Conservation (phyloP, 2,113 vertebrate genomes). For the Heloderma charlesbogerti region DNA sequence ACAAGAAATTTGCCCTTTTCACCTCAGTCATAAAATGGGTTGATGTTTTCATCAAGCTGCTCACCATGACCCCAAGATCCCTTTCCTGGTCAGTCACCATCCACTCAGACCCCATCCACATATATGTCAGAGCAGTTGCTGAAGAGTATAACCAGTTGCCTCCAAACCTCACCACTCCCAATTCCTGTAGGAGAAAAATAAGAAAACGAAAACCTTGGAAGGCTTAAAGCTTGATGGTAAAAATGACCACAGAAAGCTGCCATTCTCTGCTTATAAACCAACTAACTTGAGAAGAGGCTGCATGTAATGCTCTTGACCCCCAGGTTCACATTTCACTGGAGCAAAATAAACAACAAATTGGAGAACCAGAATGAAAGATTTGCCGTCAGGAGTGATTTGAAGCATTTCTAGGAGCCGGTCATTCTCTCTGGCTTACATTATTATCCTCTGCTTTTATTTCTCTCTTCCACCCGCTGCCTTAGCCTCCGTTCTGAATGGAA, state of each 20-base stretch:
- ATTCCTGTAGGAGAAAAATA: background rate
- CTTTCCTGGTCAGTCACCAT: background rate
- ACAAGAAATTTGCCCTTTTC: background rate
- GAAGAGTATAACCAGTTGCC: accelerated
- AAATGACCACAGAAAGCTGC: background rate
- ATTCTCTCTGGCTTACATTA: conserved; percentile 9
- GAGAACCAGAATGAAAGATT: conserved; percentile 12
- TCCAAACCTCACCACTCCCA: background rate
- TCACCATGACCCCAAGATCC: background rate
- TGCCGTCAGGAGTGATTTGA: conserved; percentile 23
- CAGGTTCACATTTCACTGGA: background rate
- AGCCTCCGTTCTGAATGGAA: background rate
- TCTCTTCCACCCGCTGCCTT: background rate
- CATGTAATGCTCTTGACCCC: background rate
- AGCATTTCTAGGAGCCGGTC: conserved; percentile 22
- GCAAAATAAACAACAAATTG: conserved; percentile 18
- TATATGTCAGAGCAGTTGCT: background rate
- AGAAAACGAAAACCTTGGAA: background rate
- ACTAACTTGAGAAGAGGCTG: conserved; percentile 30
- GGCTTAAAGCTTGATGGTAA: background rate
- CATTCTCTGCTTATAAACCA: background rate
- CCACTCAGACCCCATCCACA: background rate
- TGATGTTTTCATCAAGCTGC: background rate
- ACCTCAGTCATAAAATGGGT: background rate
- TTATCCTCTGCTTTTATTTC: conserved; percentile 17